A percentile compares a stretch with the other conserved stretches of the same genome.
Conservation (phyloP, 1,140 invertebrate species). For the Batillaria attramentaria region DNA sequence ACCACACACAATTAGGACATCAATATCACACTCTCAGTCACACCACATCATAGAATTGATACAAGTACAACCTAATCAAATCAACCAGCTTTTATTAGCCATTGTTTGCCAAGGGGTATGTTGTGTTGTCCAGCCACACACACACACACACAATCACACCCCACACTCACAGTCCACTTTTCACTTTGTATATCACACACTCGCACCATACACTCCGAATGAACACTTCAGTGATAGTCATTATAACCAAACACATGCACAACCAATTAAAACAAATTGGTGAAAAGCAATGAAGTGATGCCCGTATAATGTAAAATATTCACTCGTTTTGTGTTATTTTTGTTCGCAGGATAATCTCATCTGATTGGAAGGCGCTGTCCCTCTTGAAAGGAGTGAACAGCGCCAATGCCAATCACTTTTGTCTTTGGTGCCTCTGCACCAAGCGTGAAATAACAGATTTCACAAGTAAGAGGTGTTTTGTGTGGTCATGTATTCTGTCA, state of each 20-base stretch:
- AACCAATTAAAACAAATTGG: too few relatives aligned
- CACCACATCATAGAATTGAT: too few relatives aligned
- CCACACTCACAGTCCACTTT: not conserved
- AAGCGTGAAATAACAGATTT: not conserved
- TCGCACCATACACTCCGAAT: not conserved
- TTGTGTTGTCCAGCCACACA: not conserved
- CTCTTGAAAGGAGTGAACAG: not conserved
- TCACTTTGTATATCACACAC: not conserved
- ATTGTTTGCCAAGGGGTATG: too few relatives aligned
- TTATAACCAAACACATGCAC: too few relatives aligned
- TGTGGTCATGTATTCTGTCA: not conserved
- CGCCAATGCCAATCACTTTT: not conserved
- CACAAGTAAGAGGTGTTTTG: not conserved
- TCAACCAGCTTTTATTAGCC: too few relatives aligned
- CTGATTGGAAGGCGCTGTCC: not conserved
- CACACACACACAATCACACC: not conserved
- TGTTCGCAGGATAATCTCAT: too few relatives aligned
- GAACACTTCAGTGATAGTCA: not conserved
- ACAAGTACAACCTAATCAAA: too few relatives aligned
- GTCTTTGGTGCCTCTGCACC: not conserved
- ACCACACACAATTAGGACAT: too few relatives aligned
- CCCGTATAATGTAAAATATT: too few relatives aligned
- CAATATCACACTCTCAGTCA: too few relatives aligned
- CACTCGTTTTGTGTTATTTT: too few relatives aligned
- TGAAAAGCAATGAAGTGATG: too few relatives aligned